These are phyloP conservation scores for Prenolepis imparis DNA, from an alignment of 2,888 invertebrate genomes.

Conservation along the genomic window DNA sequence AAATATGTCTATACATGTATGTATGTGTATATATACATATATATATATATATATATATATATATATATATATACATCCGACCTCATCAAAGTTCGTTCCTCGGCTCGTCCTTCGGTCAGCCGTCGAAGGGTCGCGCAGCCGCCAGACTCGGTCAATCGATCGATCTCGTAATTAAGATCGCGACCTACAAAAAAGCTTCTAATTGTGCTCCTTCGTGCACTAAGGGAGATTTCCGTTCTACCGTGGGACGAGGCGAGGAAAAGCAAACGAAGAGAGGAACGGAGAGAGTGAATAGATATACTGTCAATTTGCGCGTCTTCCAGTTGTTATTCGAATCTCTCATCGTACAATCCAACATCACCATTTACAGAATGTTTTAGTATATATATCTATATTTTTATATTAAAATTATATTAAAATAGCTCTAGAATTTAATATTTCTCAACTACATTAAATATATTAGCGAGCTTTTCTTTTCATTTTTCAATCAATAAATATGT, in stretches of 20 bases:
- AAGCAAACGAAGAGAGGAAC: background rate
- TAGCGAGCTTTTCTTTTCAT: background rate
- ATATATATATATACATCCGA: constrained; percentile 60
- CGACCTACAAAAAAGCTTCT: constrained; percentile 74
- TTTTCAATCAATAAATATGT: background rate
- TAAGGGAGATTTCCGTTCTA: constrained; percentile 39
- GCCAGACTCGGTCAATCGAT: constrained; percentile 60
- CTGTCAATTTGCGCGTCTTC: constrained; percentile 25
- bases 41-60: background rate
- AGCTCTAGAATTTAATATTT: background rate
- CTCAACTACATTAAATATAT: no score
- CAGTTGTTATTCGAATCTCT: constrained; percentile 13
- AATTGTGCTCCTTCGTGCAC: constrained; percentile 68
- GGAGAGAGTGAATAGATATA: constrained; percentile 44
- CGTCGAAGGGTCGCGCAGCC: constrained; percentile 67
- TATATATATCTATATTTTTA: background rate
- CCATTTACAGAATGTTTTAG: background rate
- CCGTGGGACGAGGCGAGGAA: constrained; percentile 26
- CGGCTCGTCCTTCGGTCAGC: constrained; percentile 76
- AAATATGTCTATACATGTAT: constrained; percentile 35
- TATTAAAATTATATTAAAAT: no score
- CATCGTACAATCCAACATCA: constrained; percentile 20
- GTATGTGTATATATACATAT: constrained; percentile 44
- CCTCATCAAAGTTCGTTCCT: constrained; percentile 80
- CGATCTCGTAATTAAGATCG: constrained; percentile 77